phyloP scores from a whole-genome alignment of 1,140 invertebrate genomes.

The Triops longicaudatus region DNA sequence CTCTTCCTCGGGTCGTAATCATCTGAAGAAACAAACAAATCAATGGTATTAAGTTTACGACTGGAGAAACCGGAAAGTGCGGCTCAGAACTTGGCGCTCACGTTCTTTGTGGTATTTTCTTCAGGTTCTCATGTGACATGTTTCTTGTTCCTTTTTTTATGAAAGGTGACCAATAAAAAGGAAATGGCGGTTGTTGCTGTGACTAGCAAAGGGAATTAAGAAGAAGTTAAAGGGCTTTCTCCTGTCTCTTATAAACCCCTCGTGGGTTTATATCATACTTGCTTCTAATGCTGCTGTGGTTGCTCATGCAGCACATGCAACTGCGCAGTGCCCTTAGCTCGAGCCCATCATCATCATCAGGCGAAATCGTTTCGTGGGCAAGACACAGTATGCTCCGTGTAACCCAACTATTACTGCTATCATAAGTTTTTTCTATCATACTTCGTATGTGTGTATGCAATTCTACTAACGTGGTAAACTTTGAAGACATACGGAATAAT shows the following conservation, averaged over 20 bases:
- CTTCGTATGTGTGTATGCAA: not conserved
- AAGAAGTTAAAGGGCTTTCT: not conserved
- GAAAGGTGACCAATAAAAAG: not conserved
- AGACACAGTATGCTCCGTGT: not conserved
- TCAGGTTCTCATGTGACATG: not conserved
- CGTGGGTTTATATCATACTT: not conserved
- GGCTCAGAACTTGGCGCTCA: not conserved
- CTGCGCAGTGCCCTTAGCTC: too few relatives aligned
- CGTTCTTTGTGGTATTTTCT: not conserved
- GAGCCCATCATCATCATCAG: not conserved
- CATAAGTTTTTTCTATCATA: not conserved
- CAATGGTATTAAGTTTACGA: too few relatives aligned
- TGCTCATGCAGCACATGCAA: slow-evolving; percentile 10
- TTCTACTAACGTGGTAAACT: not conserved
- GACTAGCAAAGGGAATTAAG: not conserved
- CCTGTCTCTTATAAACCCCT: not conserved
- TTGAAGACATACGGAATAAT: not conserved
- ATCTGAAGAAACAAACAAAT: too few relatives aligned
- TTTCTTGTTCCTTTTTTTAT: not conserved
- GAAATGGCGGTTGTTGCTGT: not conserved
- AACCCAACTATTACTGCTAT: not conserved
- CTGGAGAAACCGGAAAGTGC: not conserved
- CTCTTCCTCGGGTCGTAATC: too few relatives aligned
- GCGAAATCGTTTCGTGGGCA: not conserved
- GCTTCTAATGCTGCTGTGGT: not conserved